Conservation (phyloP, 2,113 vertebrate genomes). For the Asarcornis scutulata region DNA sequence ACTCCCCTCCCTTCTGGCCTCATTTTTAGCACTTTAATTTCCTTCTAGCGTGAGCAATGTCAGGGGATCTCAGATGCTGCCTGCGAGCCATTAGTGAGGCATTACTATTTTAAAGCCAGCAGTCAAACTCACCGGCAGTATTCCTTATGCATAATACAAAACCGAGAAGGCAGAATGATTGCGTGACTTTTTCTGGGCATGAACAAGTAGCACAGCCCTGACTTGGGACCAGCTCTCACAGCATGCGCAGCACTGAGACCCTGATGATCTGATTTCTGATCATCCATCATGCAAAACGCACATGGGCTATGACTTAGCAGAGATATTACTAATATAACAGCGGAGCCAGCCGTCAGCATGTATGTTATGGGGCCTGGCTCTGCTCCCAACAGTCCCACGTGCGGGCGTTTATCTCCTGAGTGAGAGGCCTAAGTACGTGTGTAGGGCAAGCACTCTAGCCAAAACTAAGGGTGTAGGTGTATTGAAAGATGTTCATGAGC, state of each 20-base stretch:
- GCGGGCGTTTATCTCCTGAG: background rate
- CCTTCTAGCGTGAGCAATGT: background rate
- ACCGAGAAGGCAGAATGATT: background rate
- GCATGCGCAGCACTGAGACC: fast-evolving
- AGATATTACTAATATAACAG: background rate
- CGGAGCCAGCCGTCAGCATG: fast-evolving
- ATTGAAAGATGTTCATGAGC: background rate
- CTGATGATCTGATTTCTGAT: background rate
- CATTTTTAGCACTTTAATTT: background rate
- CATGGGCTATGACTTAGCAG: background rate
- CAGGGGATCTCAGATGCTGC: background rate
- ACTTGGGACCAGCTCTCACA: background rate
- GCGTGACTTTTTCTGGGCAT: background rate
- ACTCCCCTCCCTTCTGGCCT: background rate
- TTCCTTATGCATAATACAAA: background rate
- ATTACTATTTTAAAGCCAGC: background rate
- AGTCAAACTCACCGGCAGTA: background rate
- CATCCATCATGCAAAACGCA: background rate
- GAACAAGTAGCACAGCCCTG: background rate
- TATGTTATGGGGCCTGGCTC: background rate
- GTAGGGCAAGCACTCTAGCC: background rate
- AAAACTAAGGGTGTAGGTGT: background rate
- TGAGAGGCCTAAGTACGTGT: fast-evolving
- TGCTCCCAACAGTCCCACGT: background rate
- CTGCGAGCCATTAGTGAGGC: background rate